phyloP scores from a whole-genome alignment of 2,797 vertebrate species.

The Takifugu rubripes region DNA sequence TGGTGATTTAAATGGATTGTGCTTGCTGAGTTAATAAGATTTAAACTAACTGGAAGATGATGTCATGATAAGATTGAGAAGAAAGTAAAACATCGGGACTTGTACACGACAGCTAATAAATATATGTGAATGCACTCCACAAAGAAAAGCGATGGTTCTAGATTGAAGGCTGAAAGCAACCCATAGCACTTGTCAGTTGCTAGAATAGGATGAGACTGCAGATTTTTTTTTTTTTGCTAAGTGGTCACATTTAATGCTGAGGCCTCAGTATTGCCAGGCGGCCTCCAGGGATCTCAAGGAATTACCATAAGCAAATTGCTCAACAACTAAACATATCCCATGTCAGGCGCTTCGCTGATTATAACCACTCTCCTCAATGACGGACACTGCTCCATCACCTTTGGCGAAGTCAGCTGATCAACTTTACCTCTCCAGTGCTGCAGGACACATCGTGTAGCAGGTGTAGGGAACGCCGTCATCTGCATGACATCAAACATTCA shows the following conservation, averaged over 20 bases:
- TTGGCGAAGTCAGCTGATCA: slow-evolving; percentile 54
- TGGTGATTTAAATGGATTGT: too few species aligned
- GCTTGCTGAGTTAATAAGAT: too few species aligned
- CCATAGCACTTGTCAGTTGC: slow-evolving; percentile 53
- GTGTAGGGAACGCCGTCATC: not conserved
- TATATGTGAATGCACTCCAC: slow-evolving; percentile 29
- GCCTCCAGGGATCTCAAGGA: slow-evolving; percentile 57
- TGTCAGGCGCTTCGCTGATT: slow-evolving; percentile 31
- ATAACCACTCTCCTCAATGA: slow-evolving; percentile 48
- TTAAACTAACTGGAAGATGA: too few species aligned
- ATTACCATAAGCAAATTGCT: slow-evolving; percentile 71
- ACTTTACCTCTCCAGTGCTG: slow-evolving; percentile 33
- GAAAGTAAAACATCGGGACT: slow-evolving; percentile 1
- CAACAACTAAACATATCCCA: slow-evolving; percentile 60
- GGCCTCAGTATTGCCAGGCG: slow-evolving; percentile 49
- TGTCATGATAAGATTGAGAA: not conserved
- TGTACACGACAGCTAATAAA: slow-evolving; percentile 3
- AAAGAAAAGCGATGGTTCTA: slow-evolving; percentile 17
- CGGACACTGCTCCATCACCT: slow-evolving; percentile 52
- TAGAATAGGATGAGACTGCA: slow-evolving; percentile 63
- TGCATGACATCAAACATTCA: slow-evolving; percentile 65
- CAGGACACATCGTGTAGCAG: slow-evolving; percentile 35
- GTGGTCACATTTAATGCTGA: slow-evolving; percentile 68
- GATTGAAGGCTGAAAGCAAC: slow-evolving; percentile 59
- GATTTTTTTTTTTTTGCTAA: slow-evolving; percentile 52